Evolutionary conservation across 2,888 invertebrate species (phyloP), one percentile per base, ranked within the genome.

Genomic region (Dryobota labecula): DNA sequence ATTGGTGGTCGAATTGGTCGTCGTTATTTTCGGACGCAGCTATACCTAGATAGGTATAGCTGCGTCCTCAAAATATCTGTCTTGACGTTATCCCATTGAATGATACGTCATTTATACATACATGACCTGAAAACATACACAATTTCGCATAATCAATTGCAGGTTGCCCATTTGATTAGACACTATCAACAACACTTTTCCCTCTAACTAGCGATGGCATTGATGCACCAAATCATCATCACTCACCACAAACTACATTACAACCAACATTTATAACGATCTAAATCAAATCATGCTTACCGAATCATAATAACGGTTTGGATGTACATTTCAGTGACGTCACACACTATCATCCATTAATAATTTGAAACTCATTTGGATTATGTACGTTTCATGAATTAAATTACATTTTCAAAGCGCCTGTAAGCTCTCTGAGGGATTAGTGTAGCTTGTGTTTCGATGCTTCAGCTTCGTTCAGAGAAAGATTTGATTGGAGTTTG

Each of bases 341-440:
- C 61, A 66, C 51, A 68, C 38, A 70, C 81, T 77, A 73, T 85
- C 54, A 51, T 64, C 61, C 73, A 85, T 88, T 84, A 86, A 85
- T 88, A 73, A 87, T 88, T 89, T 87, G 80, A 85, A 88, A 87
- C 86, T 86, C 83, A 88, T 89, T 89, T 84, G 78, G 90, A 89
- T 90, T 88, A 88, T 80, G 78, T 70, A 80, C 82, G 80, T 83
- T 79, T 78, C 75, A 76, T 80, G 78, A 87, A 85, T 86, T 85
- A 85, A 87, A 89, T 89, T 89, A 89, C 87, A 89, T 85, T 86
- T 87, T 80, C 80, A 80, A 80, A 84, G 83, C 85, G 78, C 80
- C 60, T 62, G 80, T 86, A 88, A 88, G 84, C 86, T 64, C 79
- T 82, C 78, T 80, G 76, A 81, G 78, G 82, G 88, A 87, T 89